A percentile compares a stretch with the other conserved stretches of the same genome.
phyloP scores from a whole-genome alignment of 2,797 vertebrate species.

The Epinephelus malabaricus region DNA sequence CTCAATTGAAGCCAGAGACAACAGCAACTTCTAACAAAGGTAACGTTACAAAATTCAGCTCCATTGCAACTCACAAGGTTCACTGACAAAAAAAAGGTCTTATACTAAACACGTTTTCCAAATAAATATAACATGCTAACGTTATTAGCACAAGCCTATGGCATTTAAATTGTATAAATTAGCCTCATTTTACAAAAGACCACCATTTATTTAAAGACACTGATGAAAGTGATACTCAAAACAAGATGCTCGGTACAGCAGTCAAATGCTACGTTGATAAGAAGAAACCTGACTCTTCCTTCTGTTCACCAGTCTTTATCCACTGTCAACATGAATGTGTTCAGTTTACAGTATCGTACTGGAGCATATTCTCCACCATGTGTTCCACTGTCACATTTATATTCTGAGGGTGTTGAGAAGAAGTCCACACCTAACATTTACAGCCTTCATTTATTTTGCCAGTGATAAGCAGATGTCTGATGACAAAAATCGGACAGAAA shows the following conservation, averaged over 20 bases:
- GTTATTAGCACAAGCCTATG: too few relatives aligned
- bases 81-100: too few relatives aligned
- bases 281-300: not conserved
- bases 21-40: too few relatives aligned
- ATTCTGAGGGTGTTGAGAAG: not conserved
- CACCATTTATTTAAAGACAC: too few relatives aligned
- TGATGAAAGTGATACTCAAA: not conserved
- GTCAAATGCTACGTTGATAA: not conserved
- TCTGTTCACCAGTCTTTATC: too few relatives aligned
- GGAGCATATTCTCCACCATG: not conserved
- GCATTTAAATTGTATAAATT: too few relatives aligned
- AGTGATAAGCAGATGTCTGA: conserved; percentile 51
- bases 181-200: not conserved
- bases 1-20: too few relatives aligned
- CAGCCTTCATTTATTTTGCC: conserved; percentile 44
- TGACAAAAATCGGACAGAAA: conserved; percentile 41
- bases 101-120: too few relatives aligned
- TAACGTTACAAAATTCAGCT: too few relatives aligned
- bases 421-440: conserved; percentile 18
- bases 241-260: not conserved
- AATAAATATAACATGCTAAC: too few relatives aligned
- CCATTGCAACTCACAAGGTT: too few relatives aligned
- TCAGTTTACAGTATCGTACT: not conserved
- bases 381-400: conserved; percentile 24
- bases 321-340: not conserved